Conservation (phyloP, 2,113 vertebrate species). For the Silurus asotus region DNA sequence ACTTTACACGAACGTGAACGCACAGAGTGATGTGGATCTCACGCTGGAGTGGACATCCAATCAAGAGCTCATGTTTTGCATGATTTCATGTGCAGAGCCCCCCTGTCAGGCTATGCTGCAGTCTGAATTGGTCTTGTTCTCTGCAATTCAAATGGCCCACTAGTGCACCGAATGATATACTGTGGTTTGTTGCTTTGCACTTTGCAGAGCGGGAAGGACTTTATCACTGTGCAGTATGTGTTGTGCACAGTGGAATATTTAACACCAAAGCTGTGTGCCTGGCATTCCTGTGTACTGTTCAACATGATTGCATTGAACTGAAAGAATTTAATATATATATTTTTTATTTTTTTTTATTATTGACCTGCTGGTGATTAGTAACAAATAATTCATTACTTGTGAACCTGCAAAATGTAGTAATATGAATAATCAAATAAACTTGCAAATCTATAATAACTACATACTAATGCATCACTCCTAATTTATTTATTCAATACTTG, state of each 20-base stretch:
- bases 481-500: too few relatives aligned
- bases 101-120: conserved; percentile 24
- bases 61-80: conserved; percentile 58
- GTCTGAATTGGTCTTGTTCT: conserved; percentile 44
- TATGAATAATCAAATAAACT: too few relatives aligned
- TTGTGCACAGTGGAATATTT: background rate
- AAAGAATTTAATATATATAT: background rate
- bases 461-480: too few relatives aligned
- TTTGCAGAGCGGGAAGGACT: background rate
- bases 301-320: background rate
- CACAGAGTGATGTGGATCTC: conserved; percentile 37
- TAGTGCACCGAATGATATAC: conserved; percentile 36
- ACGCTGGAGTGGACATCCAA: conserved; percentile 54
- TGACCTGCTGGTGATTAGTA: too few relatives aligned
- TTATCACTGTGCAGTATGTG: conserved; percentile 7
- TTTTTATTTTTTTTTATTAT: too few relatives aligned
- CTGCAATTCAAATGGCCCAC: conserved; percentile 45
- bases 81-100: conserved; percentile 49
- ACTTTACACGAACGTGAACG: conserved; percentile 6
- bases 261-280: background rate
- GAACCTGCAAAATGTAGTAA: too few relatives aligned
- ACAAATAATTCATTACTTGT: too few relatives aligned
- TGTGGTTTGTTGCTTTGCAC: conserved; percentile 42
- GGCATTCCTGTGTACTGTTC: background rate
- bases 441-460: too few relatives aligned